Conservation (phyloP, 2,888 invertebrate species). For the Empis livida region DNA sequence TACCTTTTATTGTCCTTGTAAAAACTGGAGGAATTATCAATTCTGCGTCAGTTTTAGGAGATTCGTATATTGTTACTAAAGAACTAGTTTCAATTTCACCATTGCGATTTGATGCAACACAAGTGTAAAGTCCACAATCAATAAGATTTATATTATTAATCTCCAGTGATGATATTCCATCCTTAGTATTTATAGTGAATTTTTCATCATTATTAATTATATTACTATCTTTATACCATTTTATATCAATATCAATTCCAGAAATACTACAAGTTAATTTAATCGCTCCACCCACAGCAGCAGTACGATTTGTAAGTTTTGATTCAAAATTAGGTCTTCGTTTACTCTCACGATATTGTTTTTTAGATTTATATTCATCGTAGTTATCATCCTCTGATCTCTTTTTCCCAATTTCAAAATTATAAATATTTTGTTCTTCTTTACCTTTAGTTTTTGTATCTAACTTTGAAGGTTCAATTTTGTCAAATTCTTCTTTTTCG, state of each 20-base stretch:
- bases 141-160: slow-evolving; percentile 49
- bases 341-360: slow-evolving; percentile 23
- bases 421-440: too few relatives aligned
- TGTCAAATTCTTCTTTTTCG: too few relatives aligned
- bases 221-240: slow-evolving; percentile 64
- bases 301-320: slow-evolving; percentile 60
- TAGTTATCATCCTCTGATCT: too few relatives aligned
- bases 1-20: slow-evolving; percentile 36
- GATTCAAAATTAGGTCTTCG: slow-evolving; percentile 37
- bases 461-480: too few relatives aligned
- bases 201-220: slow-evolving; percentile 30
- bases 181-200: slow-evolving; percentile 40
- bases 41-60: slow-evolving; percentile 14
- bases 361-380: slow-evolving; percentile 20
- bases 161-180: slow-evolving; percentile 53
- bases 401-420: too few relatives aligned
- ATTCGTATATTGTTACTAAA: slow-evolving; percentile 33
- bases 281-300: slow-evolving; percentile 57
- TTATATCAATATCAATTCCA: slow-evolving; percentile 51
- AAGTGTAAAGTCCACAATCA: slow-evolving; percentile 70
- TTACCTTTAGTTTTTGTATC: too few relatives aligned
- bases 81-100: slow-evolving; percentile 35
- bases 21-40: slow-evolving; percentile 26
- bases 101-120: slow-evolving; percentile 55
- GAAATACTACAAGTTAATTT: slow-evolving; percentile 68